Evolutionary conservation across 2,888 invertebrate species (phyloP).

Genomic region (Archips crataeganus): DNA sequence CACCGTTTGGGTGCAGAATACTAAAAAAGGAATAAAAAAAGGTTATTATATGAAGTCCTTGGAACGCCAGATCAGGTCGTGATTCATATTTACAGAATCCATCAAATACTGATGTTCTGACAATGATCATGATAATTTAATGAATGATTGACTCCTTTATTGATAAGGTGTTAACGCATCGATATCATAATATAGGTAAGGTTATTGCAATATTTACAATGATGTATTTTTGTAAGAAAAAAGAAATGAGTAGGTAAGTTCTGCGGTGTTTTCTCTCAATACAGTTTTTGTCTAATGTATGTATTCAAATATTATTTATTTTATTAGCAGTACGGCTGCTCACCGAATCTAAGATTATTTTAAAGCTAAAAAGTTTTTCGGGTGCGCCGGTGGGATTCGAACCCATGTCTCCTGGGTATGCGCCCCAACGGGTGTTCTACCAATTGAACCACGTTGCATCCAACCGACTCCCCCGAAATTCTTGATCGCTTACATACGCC

Average conservation of each 20-base stretch:
- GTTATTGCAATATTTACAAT: not conserved
- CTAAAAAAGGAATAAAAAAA: not conserved
- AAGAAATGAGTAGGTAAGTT: not conserved
- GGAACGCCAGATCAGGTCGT: not conserved
- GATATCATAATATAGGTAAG: not conserved
- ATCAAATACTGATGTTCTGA: not conserved
- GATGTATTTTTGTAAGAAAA: not conserved
- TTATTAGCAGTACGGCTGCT: too few relatives aligned
- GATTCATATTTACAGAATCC: not conserved
- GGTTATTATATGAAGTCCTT: not conserved
- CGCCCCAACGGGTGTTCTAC: too few relatives aligned
- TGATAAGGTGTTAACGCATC: conserved; percentile 1
- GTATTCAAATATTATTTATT: too few relatives aligned
- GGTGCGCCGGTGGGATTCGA: too few relatives aligned
- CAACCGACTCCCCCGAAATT: too few relatives aligned
- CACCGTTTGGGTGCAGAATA: too few relatives aligned
- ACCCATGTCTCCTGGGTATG: too few relatives aligned
- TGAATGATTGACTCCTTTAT: conserved; percentile 6
- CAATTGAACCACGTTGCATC: too few relatives aligned
- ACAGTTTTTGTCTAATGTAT: too few relatives aligned
- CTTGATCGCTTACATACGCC: too few relatives aligned
- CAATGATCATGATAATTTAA: conserved; percentile 7
- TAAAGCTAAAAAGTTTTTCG: too few relatives aligned
- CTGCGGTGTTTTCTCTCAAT: not conserved
- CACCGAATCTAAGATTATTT: too few relatives aligned